Percentiles rank a stretch among this genome's conserved stretches.
These are phyloP conservation scores for Callionymus lyra DNA, from an alignment of 2,113 vertebrate species.

Conservation along the genomic window DNA sequence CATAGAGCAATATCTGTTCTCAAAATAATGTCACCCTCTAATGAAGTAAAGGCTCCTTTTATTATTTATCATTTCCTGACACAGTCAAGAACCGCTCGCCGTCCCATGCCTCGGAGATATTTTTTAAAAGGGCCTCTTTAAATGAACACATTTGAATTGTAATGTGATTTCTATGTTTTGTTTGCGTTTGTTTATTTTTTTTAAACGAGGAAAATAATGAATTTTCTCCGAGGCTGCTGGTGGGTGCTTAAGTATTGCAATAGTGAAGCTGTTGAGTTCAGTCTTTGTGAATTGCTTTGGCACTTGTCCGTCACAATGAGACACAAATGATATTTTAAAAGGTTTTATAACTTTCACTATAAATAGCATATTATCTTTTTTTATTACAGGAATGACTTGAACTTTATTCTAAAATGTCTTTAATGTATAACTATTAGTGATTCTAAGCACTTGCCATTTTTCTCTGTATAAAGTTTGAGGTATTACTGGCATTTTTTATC, in stretches of 20 bases:
- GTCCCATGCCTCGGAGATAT: conserved; percentile 37
- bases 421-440: too few species aligned
- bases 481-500: too few species aligned
- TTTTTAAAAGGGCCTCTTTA: conserved; percentile 52
- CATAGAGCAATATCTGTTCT: conserved; percentile 53
- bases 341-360: too few species aligned
- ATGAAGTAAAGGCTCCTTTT: conserved; percentile 58
- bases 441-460: too few species aligned
- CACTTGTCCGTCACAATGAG: too few species aligned
- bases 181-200: conserved; percentile 1
- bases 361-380: too few species aligned
- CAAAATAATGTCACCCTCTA: conserved; percentile 61
- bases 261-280: conserved; percentile 4
- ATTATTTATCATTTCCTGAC: conserved; percentile 50
- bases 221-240: conserved; percentile 37
- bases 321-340: too few species aligned
- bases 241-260: conserved; percentile 9
- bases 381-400: too few species aligned
- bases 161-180: conserved; percentile 42
- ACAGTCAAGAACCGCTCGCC: conserved; percentile 15
- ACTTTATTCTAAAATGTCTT: too few species aligned
- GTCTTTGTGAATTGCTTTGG: too few species aligned
- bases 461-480: too few species aligned
- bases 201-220: conserved; percentile 25
- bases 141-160: conserved; percentile 61